These are phyloP conservation scores for Sebastes iracundus DNA, from an alignment of 2,797 vertebrate species.

Conservation along the genomic window DNA sequence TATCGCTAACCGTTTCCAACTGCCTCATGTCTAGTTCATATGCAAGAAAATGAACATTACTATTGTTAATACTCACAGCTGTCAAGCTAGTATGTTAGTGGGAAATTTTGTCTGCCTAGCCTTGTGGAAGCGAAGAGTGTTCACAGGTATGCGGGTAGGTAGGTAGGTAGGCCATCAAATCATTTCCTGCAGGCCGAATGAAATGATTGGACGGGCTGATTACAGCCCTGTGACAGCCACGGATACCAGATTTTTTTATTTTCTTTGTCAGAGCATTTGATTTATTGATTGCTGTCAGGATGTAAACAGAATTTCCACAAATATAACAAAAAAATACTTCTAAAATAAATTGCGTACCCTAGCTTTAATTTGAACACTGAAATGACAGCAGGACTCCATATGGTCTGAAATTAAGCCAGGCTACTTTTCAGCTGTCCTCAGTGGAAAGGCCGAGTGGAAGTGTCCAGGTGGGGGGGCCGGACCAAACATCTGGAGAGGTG, in stretches of 20 bases:
- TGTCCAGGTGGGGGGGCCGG: conserved; percentile 35
- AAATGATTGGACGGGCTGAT: no score
- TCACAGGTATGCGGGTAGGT: no score
- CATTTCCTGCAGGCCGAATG: rapidly evolving
- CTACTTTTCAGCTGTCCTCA: background rate
- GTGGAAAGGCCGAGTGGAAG: conserved; percentile 21
- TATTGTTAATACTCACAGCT: no score
- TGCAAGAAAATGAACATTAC: background rate
- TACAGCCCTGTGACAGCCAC: no score
- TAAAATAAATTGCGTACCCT: no score
- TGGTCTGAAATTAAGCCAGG: conserved; percentile 3
- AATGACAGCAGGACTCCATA: background rate
- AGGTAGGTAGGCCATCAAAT: no score
- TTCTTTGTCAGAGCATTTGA: background rate
- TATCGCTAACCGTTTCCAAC: no score
- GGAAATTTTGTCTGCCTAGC: background rate
- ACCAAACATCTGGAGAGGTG: conserved; percentile 76
- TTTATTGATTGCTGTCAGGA: background rate
- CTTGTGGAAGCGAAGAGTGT: no score
- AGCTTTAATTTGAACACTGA: background rate
- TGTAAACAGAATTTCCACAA: background rate
- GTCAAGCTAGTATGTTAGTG: background rate
- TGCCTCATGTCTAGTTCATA: background rate
- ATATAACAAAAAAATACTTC: background rate
- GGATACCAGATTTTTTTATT: rapidly evolving